Evolutionary conservation across 2,888 invertebrate species (phyloP), one percentile per base, ranked within the genome.

Genomic region (Phengaris alcon): DNA sequence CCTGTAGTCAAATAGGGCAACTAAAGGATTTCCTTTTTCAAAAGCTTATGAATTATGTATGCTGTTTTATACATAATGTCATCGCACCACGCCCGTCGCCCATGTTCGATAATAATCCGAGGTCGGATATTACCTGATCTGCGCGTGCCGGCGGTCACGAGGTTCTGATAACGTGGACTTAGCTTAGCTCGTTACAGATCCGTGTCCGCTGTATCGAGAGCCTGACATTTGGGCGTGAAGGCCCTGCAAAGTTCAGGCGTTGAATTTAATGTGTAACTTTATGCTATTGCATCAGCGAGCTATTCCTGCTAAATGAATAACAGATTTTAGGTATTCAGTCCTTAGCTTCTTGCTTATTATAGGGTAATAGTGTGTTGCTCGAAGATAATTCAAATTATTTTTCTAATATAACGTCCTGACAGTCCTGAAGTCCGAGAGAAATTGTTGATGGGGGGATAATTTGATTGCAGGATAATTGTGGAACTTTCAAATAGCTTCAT

Each of bases 171-270:
- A 64, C 64, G 35, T 44, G 35, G 35, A 64, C 64, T 22, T 6
- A 6, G 64, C 64, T 64, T 6, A 6, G 64, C 64, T 64, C 64
- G 64, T 64, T 44, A 64, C 64, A 64, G 13, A 35, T 10, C 12
- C 64, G 64, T 64, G 64, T 64, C 64, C 35, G 13, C 13, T 64
- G 64, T 64, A 44, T 64, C 64, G 64, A 35, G 64, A 22, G 35
- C 64, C 64, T 64, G 64, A 44, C 64, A 64, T 64, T 64, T 64
- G 64, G 64, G 35, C 64, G 64, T 44, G 35, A 64, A 64, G 64
- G 64, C 35, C 35, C 35, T 13, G 35, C 35, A 64, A 44, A 64
- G 64, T 64, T 64, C 64, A 44, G 35, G 9, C 12, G 10, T 10
- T 52, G 52, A 59, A 22, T 12, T 35, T 64, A 22, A 64, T 64